Base-by-base conservation (phyloP, 2,888 invertebrate species). In the Callyntrura sp. region DNA sequence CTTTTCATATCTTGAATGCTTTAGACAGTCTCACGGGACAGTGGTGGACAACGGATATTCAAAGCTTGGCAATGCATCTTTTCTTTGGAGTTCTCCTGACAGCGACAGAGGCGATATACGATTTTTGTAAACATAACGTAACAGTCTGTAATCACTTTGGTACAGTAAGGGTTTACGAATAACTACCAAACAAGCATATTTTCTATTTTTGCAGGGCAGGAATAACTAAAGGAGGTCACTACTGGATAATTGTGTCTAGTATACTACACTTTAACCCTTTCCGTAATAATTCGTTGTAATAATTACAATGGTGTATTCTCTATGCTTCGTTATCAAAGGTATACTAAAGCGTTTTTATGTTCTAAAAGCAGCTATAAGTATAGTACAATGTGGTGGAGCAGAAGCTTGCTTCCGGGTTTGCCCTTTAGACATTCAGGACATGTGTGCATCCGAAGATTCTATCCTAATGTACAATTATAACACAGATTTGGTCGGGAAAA, bases 351-450 rank as follows among this genome's bases (percentile, higher is more conserved):
- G n/a, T n/a, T n/a, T n/a, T 62, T 43, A 28, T n/a, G 28, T 76
- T 57, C 11, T 43, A 17, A 0, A 68, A n/a, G 35, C 45, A 93
- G 93, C 93, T 6, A 92, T 93, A 11, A 93, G 93, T 85, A 92
- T 92, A n/a, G 91, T 90, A 60, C 88, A 91, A 55, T 93, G 93
- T 78, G 93, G 93, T 12, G 91, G 92, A 9, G 90, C 91, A 4
- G 85, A 92, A 70, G 93, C 93, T 0, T 93, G 93, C 62, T 93
- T 92, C 76, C 90, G 93, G 17, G 90, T 93, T 25, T 93, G 93
- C 79, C 91, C 92, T 0, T 76, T 85, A 51, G 92, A 91, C 6
- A 85, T 78, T 14, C 84, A 62, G 28, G 90, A 91, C 2, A 43
- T 17, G n/a, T 93, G 93, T 48, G 65, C 73, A 0, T 83, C 93